Conservation (phyloP, 1,140 invertebrate species). For the Calliphora vicina region DNA sequence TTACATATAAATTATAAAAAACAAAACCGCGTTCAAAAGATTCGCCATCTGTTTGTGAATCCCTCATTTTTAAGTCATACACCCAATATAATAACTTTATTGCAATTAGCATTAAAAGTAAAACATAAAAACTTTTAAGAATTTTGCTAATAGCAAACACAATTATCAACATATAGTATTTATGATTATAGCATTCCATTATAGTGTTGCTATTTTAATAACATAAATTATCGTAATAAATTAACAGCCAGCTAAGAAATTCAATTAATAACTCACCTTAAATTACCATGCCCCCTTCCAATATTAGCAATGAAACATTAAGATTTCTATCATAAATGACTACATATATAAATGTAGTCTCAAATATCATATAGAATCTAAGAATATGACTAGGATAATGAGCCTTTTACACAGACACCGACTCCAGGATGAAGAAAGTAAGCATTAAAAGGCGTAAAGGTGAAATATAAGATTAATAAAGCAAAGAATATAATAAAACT, state of each 20-base stretch:
- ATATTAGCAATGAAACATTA: background rate
- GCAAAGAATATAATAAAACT: background rate
- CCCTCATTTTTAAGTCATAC: too few species aligned
- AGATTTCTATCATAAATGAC: background rate
- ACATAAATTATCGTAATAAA: background rate
- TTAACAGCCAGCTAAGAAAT: constrained; percentile 7
- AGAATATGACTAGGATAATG: constrained; percentile 13
- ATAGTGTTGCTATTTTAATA: background rate
- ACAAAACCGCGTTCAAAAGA: too few species aligned
- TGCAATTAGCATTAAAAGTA: too few species aligned
- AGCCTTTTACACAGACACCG: background rate
- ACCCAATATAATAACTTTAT: too few species aligned
- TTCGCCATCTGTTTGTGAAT: too few species aligned
- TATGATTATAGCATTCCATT: too few species aligned
- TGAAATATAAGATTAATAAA: constrained; percentile 25
- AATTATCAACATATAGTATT: background rate
- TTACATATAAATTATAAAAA: too few species aligned
- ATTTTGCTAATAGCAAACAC: background rate
- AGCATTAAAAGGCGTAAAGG: constrained; percentile 21
- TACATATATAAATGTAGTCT: background rate
- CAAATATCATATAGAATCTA: background rate
- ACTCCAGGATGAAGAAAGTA: background rate
- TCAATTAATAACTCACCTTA: constrained; percentile 21
- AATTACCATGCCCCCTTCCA: background rate
- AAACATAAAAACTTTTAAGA: background rate